phyloP scores from a whole-genome alignment of 1,140 invertebrate genomes.

The Plodia interpunctella region DNA sequence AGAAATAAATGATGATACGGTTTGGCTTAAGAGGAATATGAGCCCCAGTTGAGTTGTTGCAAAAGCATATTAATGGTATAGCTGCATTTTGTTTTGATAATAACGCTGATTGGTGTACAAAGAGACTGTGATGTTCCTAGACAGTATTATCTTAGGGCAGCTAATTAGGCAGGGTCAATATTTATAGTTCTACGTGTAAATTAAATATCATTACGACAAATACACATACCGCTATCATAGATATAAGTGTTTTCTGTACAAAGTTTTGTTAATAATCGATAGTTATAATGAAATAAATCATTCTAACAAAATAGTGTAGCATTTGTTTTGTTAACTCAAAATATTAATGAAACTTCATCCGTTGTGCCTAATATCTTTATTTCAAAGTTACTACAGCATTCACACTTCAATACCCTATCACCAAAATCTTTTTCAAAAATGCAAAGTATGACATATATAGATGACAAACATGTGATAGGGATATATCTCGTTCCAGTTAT shows the following conservation, averaged over 20 bases:
- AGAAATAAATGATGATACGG: no score
- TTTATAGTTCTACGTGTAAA: slow-evolving; percentile 8
- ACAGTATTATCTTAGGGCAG: slow-evolving; percentile 53
- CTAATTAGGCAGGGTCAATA: slow-evolving; percentile 24
- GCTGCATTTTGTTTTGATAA: slow-evolving; percentile 1
- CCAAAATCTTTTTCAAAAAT: no score
- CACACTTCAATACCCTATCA: neutral
- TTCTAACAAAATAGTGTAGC: slow-evolving; percentile 15
- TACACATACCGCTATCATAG: neutral
- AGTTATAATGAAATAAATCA: slow-evolving; percentile 36
- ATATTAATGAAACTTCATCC: neutral
- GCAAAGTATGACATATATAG: no score
- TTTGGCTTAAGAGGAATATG: no score
- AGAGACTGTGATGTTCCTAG: slow-evolving; percentile 61
- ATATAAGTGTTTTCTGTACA: slow-evolving; percentile 47
- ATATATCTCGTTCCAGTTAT: no score
- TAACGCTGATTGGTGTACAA: slow-evolving; percentile 23
- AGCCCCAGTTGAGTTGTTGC: no score
- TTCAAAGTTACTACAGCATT: neutral
- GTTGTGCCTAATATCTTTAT: neutral
- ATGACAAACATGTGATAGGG: no score
- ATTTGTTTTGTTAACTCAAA: slow-evolving; percentile 5
- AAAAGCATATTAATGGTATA: neutral
- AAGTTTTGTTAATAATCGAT: slow-evolving; percentile 46
- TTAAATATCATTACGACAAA: slow-evolving; percentile 5